A percentile compares a stretch with the other conserved stretches of the same genome.
phyloP scores from a whole-genome alignment of 2,888 invertebrate species.

The Leptopilina syphax region DNA sequence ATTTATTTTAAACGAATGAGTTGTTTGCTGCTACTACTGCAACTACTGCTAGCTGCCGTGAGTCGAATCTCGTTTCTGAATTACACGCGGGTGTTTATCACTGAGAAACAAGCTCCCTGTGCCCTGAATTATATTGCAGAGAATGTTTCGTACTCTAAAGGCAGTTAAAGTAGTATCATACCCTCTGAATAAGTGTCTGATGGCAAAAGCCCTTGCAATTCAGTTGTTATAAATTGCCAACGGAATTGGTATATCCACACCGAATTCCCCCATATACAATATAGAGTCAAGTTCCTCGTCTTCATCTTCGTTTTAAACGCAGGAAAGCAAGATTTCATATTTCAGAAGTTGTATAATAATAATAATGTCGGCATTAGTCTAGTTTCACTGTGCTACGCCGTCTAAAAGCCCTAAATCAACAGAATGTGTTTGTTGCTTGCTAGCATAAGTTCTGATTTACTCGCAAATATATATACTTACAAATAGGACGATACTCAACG shows the following conservation, averaged over 20 bases:
- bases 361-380: conserved; percentile 61
- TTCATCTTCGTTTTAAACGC: neutral
- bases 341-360: conserved; percentile 54
- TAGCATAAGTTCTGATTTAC: conserved; percentile 42
- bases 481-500: too few species aligned
- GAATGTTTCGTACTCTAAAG: conserved; percentile 1
- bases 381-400: conserved; percentile 49
- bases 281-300: neutral
- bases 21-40: conserved; percentile 11
- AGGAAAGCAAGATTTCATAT: conserved; percentile 52
- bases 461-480: too few species aligned
- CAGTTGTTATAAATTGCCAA: conserved; percentile 24
- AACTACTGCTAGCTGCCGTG: neutral
- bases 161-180: conserved; percentile 6
- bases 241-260: conserved; percentile 19
- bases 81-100: conserved; percentile 55
- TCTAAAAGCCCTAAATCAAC: conserved; percentile 23
- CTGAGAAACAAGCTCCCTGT: conserved; percentile 55
- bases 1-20: neutral
- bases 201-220: conserved; percentile 16
- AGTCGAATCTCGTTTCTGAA: conserved; percentile 51
- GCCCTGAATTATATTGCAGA: conserved; percentile 54
- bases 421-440: conserved; percentile 43
- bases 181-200: neutral
- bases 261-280: too few species aligned